Base-by-base conservation (phyloP, 2,797 vertebrate genomes). In the Mus minutoides region DNA sequence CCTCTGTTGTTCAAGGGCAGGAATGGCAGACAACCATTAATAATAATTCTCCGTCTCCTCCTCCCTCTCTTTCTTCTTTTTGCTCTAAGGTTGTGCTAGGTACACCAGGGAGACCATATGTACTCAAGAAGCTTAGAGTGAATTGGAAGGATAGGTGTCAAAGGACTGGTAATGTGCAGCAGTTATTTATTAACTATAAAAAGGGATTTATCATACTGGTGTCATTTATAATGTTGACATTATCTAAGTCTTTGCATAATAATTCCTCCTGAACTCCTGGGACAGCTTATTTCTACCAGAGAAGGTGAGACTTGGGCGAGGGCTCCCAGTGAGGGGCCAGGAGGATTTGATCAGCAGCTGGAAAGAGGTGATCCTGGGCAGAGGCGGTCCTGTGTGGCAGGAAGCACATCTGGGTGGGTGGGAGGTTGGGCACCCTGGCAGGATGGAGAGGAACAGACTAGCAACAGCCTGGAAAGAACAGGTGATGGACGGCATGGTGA, bases 11-110 rank as follows among this genome's bases (percentile, higher is more conserved):
- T 87, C 37, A 90, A 93, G 58, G 37, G 26, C 58, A 46, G 75
- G 54, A 94, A 80, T 80, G 83, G 94, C 0, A 96, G 69, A 93
- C 78, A 95, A 92, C 22, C 19, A 84, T 54, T 67, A 31, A 93
- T 79, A 83, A 24, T 9, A 79, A 26, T 16, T 6, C 64, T 92
- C 46, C 13, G 26, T 26, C 26, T 29, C 26, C 24, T 40, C 11
- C 8, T 19, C 31, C 67, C 64, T 6, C 31, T 26, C 14, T 31
- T 22, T 43, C 17, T 67, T 49, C 29, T n/a, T 24, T 31, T 67
- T 67, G 40, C 16, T 64, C 17, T 60, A 4, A 90, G 46, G 77
- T 71, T 43, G 1, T 94, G 21, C 79, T 40, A 75, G 43, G 71
- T 49, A 88, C 34, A 56, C 0, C 49, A 26, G 56, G 16, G 34